Base-by-base conservation (phyloP, 2,113 vertebrate genomes). In the Vulpes lagopus region DNA sequence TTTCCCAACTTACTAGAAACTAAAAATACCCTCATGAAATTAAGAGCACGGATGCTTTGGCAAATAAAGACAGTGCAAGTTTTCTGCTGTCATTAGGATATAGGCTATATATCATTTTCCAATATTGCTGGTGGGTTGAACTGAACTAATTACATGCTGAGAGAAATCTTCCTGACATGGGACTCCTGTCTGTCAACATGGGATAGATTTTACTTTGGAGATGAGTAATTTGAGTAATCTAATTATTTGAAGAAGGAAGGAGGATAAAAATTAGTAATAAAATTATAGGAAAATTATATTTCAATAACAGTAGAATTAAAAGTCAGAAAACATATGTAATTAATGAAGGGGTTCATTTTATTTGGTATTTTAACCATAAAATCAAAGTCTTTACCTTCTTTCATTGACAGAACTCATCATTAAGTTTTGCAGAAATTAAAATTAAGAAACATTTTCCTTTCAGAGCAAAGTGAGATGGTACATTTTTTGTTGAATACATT, bases 1-100 rank as follows among this genome's bases (percentile, higher is more conserved):
- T 96, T 97, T 90, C 51, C 71, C 60, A 96, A 86, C 95, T 95
- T 96, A 89, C 80, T 97, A 73, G 91, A 94, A 95, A 95, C 94
- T 97, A 98, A 97, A 97, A 98, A 96, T 89, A 95, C 2, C 9
- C 5, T 73, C 57, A 38, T 94, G 84, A 95, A 96, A 91, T 94
- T 84, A 95, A 94, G 59, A 80, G 51, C 12, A 23, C 59, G 83
- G 62, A 23, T 86, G 25, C 27, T 90, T 95, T 76, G 62, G 83
- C 83, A 95, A 95, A 97, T 79, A 92, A 49, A 82, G 23, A 38
- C 0, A 62, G 59, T 84, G 8, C 2, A 59, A 10, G 55, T 89
- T 97, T 96, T 80, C 64, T 97, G 20, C 55, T 86, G 7, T 57
- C 32, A 3, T 87, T 81, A 84, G 74, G 43, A 57, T 25, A 64